Conservation (phyloP, 1,140 invertebrate genomes). For the Drosophila ananassae region DNA sequence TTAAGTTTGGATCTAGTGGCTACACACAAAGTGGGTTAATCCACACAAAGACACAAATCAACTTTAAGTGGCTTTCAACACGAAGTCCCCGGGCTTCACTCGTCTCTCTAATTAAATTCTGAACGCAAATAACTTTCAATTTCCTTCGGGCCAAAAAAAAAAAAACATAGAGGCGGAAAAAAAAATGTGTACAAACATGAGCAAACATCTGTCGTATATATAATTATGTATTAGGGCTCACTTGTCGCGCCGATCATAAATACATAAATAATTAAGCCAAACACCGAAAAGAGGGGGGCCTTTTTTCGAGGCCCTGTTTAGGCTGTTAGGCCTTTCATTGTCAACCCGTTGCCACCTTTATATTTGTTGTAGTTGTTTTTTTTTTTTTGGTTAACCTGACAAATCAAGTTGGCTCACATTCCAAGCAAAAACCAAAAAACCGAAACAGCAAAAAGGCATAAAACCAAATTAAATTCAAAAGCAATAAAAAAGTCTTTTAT, state of each 20-base stretch:
- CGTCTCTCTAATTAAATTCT: conserved; percentile 65
- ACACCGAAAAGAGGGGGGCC: background rate
- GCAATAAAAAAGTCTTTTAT: conserved; percentile 69
- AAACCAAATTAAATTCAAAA: conserved; percentile 73
- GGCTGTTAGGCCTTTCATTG: conserved; percentile 26
- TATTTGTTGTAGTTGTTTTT: background rate
- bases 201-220: conserved; percentile 43
- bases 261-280: conserved; percentile 67
- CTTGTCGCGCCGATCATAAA: conserved; percentile 42
- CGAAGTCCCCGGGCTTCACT: conserved; percentile 14
- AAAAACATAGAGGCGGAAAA: conserved; percentile 10
- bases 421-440: conserved; percentile 23
- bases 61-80: conserved; percentile 30
- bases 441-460: conserved; percentile 50
- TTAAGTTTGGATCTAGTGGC: conserved; percentile 24
- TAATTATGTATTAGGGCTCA: conserved; percentile 27
- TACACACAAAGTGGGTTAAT: conserved; percentile 23
- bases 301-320: background rate
- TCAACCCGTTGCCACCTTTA: conserved; percentile 17
- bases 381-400: conserved; percentile 37
- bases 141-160: conserved; percentile 47
- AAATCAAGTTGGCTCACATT: conserved; percentile 68
- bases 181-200: conserved; percentile 47
- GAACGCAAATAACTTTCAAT: conserved; percentile 73
- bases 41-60: conserved; percentile 29